A percentile compares a stretch with the other conserved stretches of the same genome.
These are phyloP conservation scores for Actinia tenebrosa DNA, from an alignment of 64 coral and sea anemone genomes.

Conservation along the genomic window DNA sequence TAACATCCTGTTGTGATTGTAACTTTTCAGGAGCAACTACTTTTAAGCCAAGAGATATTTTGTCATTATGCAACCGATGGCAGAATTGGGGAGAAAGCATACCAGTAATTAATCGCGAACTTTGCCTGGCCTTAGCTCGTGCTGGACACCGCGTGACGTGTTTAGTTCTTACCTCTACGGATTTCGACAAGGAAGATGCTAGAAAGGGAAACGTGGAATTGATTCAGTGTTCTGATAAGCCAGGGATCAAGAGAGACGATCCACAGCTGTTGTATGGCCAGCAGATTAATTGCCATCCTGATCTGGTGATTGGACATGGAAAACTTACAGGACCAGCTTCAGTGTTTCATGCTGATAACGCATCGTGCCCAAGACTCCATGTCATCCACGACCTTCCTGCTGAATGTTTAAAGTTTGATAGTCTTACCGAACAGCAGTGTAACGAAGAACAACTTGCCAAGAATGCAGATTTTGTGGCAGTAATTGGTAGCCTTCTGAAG, in stretches of 20 bases:
- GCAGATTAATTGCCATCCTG: slow-evolving; percentile 21
- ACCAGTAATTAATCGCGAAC: slow-evolving; percentile 20
- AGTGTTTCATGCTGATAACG: slow-evolving; percentile 32
- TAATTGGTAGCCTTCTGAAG: slow-evolving; percentile 24
- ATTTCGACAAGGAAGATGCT: slow-evolving; percentile 33
- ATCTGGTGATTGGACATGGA: slow-evolving; percentile 59
- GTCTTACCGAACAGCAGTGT: not conserved
- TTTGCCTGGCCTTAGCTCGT: slow-evolving; percentile 29
- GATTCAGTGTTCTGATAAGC: slow-evolving; percentile 20
- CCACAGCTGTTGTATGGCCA: not conserved
- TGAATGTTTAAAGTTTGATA: not conserved
- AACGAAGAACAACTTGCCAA: slow-evolving; percentile 23
- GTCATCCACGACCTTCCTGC: slow-evolving; percentile 35
- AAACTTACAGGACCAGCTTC: slow-evolving; percentile 42
- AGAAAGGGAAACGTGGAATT: slow-evolving; percentile 36
- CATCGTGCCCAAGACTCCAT: slow-evolving; percentile 34
- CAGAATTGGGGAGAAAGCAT: slow-evolving; percentile 28
- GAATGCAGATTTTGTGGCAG: slow-evolving; percentile 56
- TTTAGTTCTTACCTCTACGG: slow-evolving; percentile 31
- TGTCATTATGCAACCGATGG: slow-evolving; percentile 27
- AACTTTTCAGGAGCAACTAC: too few relatives aligned
- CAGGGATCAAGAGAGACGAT: not conserved
- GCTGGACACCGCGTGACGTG: slow-evolving; percentile 37
- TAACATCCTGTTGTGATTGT: too few relatives aligned
- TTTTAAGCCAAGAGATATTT: not conserved